phyloP scores from a whole-genome alignment of 1,140 invertebrate species.

The Calosoma granatense region DNA sequence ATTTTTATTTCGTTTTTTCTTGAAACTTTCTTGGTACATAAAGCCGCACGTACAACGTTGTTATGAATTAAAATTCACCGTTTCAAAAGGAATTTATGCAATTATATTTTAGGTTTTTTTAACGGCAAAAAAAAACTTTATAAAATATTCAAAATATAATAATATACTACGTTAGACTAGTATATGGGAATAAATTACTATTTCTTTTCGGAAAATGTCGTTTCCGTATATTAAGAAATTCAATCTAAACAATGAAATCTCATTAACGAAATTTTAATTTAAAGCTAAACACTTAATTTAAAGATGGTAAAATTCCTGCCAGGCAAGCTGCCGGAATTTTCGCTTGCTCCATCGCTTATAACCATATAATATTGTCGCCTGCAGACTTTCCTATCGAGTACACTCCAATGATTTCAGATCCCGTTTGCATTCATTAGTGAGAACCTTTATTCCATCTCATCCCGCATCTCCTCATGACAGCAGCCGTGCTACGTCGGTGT shows the following conservation, averaged over 20 bases:
- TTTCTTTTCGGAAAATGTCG: too few relatives aligned
- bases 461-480: background rate
- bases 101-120: too few relatives aligned
- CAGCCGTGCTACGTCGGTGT: background rate
- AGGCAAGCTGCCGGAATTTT: background rate
- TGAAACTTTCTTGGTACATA: too few relatives aligned
- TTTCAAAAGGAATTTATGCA: too few relatives aligned
- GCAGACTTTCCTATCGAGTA: slow-evolving; percentile 7
- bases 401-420: slow-evolving; percentile 3
- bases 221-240: too few relatives aligned
- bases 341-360: background rate
- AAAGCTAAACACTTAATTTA: background rate
- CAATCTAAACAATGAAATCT: background rate
- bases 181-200: too few relatives aligned
- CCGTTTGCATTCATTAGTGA: slow-evolving; percentile 6
- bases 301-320: background rate
- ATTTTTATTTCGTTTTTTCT: too few relatives aligned
- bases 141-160: too few relatives aligned
- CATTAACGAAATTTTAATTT: background rate
- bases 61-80: too few relatives aligned
- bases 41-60: too few relatives aligned
- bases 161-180: too few relatives aligned
- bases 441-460: slow-evolving; percentile 6
- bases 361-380: slow-evolving; percentile 9
- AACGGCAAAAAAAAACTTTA: too few relatives aligned